Evolutionary conservation across 2,113 vertebrate species (phyloP).

Genomic region (Sturnira hondurensis): DNA sequence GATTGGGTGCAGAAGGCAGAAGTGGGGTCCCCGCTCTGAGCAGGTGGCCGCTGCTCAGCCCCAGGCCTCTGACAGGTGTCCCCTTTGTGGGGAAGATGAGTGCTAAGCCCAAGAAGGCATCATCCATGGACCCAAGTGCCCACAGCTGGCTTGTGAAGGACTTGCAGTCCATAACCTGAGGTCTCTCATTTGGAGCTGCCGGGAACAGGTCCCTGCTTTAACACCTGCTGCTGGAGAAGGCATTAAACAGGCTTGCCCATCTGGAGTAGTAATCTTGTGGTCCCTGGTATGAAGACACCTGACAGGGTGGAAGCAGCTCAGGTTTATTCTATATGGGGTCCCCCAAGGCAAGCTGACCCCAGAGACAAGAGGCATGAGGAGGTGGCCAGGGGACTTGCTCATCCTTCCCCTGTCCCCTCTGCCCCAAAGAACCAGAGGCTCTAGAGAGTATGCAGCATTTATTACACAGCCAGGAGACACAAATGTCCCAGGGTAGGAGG

Average conservation of each 20-base stretch:
- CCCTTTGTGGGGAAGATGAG: not conserved
- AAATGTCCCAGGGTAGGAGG: slow-evolving; percentile 60
- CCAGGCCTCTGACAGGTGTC: not conserved
- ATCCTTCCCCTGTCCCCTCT: not conserved
- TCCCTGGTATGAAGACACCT: not conserved
- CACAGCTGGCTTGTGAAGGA: not conserved
- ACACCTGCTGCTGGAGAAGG: not conserved
- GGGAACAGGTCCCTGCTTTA: not conserved
- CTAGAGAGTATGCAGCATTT: slow-evolving; percentile 78
- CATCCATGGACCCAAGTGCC: not conserved
- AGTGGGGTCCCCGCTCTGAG: slow-evolving; percentile 56
- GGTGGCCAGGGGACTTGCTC: not conserved
- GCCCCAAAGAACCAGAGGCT: not conserved
- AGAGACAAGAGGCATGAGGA: not conserved
- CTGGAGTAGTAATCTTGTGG: not conserved
- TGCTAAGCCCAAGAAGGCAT: not conserved
- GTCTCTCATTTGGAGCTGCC: not conserved
- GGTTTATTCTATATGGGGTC: not conserved
- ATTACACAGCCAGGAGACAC: slow-evolving; percentile 80
- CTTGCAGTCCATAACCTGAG: not conserved
- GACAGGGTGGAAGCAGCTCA: not conserved
- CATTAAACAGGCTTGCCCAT: not conserved
- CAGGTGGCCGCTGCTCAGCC: not conserved
- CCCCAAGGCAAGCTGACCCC: not conserved
- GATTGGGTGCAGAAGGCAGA: slow-evolving; percentile 68